Base-by-base conservation (phyloP, 2,797 vertebrate species). In the Parotocinclus haroldoi region DNA sequence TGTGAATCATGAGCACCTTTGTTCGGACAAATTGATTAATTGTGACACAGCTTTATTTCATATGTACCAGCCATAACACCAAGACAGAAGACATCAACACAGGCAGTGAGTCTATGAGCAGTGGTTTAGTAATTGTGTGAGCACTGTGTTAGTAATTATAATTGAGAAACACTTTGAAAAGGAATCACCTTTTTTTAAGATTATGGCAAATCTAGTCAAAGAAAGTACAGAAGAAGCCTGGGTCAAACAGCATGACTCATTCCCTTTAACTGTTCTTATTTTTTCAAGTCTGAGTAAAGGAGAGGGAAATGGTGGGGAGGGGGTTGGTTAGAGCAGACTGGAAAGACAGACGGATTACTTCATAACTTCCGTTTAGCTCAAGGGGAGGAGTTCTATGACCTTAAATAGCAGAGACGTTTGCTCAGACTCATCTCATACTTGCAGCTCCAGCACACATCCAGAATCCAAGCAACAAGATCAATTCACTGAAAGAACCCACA, bases 331-430 rank as follows among this genome's bases (percentile, higher is more conserved):
- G 66, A 17, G 40, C n/a, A 39, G 40, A 46, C 61, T 71, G 63
- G 53, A 71, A 69, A 68, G 16, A 40, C 78, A 81, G 72, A 79
- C 76, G 3, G 48, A 80, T 83, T 78, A 83, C 75, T 68, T 83
- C 81, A 83, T 75, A 61, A 67, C 81, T 80, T 83, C 81, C 72
- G 72, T 16, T n/a, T 60, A 10, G 48, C 16, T 66, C 14, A 45
- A 59, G 61, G 59, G 73, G 66, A 76, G 76, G 76, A 27, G 63
- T 39, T 69, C n/a, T 11, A 68, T 44, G 9, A 7, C 61, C 82
- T 81, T 88, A 90, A 85, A 85, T 76, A 79, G 71, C 14, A 1
- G 19, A 56, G 54, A 48, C 19, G 40, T 50, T 4, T 18, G 39
- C 57, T 39, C 54, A 76, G 73, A 27, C 27, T 27, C 27, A 27